Conservation (phyloP, 2,888 invertebrate genomes). For the Cinara cedri region DNA sequence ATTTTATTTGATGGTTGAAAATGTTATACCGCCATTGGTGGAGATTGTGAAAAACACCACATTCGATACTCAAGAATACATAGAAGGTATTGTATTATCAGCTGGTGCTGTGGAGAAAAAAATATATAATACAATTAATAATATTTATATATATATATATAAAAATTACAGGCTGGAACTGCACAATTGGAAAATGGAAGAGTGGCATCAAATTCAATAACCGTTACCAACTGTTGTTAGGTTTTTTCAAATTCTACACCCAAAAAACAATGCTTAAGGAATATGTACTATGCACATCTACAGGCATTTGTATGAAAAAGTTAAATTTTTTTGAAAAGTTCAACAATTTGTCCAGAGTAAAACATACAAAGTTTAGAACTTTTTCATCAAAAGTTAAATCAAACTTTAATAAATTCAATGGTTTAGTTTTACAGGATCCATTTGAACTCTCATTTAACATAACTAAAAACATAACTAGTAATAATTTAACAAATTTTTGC, state of each 20-base stretch:
- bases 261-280: conserved; percentile 20
- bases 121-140: too few species aligned
- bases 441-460: conserved; percentile 58
- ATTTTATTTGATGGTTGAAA: conserved; percentile 59
- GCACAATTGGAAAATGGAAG: conserved; percentile 15
- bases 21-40: conserved; percentile 58
- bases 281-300: conserved; percentile 50
- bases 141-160: too few species aligned
- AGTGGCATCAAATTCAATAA: neutral
- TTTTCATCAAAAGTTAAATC: neutral
- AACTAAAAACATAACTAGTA: conserved; percentile 52
- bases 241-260: conserved; percentile 56
- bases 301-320: conserved; percentile 41
- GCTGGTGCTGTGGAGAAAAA: too few species aligned
- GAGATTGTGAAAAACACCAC: conserved; percentile 8
- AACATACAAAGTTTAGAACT: neutral
- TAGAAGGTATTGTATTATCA: conserved; percentile 28
- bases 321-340: conserved; percentile 35
- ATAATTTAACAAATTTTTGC: conserved; percentile 39
- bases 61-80: neutral
- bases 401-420: neutral
- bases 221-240: conserved; percentile 28
- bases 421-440: conserved; percentile 59
- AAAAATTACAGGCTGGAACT: conserved; percentile 57
- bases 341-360: conserved; percentile 59